These are phyloP conservation scores for Centropus bengalensis DNA, from an alignment of 2,113 vertebrate species.

Conservation along the genomic window DNA sequence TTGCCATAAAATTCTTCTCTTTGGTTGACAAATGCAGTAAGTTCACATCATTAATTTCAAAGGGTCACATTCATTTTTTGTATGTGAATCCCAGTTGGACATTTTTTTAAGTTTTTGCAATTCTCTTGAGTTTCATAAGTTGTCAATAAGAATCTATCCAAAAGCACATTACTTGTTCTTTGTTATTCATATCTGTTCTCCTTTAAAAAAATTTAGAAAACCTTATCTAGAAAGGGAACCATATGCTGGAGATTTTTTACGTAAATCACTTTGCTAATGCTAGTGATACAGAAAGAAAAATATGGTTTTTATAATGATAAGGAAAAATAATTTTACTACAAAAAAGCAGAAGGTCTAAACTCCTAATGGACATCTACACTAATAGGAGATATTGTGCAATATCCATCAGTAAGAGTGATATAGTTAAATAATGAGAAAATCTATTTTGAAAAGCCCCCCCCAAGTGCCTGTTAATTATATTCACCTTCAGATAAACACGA, in stretches of 20 bases:
- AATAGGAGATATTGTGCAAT: neutral
- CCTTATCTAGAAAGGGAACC: neutral
- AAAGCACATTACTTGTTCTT: slow-evolving; percentile 6
- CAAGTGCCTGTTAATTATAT: neutral
- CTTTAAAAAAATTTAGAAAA: neutral
- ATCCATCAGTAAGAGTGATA: neutral
- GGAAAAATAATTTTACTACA: neutral
- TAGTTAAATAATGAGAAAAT: neutral
- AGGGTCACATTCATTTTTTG: neutral
- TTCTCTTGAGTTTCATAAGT: slow-evolving; percentile 36
- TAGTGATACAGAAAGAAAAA: neutral
- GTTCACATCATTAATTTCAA: neutral
- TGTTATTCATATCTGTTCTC: slow-evolving; percentile 50
- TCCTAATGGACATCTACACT: neutral
- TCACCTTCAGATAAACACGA: neutral
- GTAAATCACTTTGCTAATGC: neutral
- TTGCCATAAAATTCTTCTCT: neutral
- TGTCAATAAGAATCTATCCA: neutral
- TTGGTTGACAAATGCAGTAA: neutral
- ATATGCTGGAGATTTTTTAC: neutral
- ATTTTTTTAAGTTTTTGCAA: slow-evolving; percentile 51
- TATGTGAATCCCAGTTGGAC: slow-evolving; percentile 30
- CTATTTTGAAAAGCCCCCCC: neutral
- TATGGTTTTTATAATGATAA: neutral
- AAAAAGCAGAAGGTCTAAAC: neutral